A percentile compares a stretch with the other conserved stretches of the same genome.
Conservation (phyloP, 2,888 invertebrate genomes). For the Dynastes maya region DNA sequence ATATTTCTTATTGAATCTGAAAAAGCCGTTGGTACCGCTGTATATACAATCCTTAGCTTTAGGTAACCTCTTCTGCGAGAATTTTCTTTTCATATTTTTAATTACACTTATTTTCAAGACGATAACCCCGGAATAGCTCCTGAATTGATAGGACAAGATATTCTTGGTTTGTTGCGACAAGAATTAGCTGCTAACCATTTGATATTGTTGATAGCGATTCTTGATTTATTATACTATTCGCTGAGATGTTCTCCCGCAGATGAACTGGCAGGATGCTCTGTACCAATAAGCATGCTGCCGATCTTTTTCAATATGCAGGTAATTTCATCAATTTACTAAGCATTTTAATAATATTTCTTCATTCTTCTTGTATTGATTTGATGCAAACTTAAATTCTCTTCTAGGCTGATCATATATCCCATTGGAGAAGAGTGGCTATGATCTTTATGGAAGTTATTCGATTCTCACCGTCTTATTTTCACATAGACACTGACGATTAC, state of each 20-base stretch:
- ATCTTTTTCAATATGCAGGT: conserved; percentile 71
- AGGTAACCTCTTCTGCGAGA: conserved; percentile 60
- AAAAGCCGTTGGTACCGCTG: conserved; percentile 69
- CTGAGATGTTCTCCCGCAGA: conserved; percentile 70
- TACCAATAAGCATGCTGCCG: conserved; percentile 70
- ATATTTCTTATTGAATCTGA: conserved; percentile 67
- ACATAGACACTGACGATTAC: conserved; percentile 52
- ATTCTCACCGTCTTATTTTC: conserved; percentile 60
- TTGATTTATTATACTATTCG: conserved; percentile 69
- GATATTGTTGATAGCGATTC: conserved; percentile 66
- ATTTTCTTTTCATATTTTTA: not conserved
- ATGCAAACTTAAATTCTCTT: conserved; percentile 44
- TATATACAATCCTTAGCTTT: conserved; percentile 71
- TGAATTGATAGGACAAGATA: conserved; percentile 71
- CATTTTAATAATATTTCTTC: no score
- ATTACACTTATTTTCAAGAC: conserved; percentile 58
- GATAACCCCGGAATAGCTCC: conserved; percentile 69
- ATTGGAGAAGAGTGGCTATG: conserved; percentile 67
- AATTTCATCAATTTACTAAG: conserved; percentile 44
- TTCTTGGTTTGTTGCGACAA: conserved; percentile 70
- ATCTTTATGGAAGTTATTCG: conserved; percentile 68
- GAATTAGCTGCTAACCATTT: conserved; percentile 69
- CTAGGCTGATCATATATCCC: conserved; percentile 64
- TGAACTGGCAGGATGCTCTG: conserved; percentile 70
- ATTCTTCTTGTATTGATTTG: not conserved